These are phyloP conservation scores for Etheostoma cragini DNA, from an alignment of 2,113 vertebrate genomes.

Conservation along the genomic window DNA sequence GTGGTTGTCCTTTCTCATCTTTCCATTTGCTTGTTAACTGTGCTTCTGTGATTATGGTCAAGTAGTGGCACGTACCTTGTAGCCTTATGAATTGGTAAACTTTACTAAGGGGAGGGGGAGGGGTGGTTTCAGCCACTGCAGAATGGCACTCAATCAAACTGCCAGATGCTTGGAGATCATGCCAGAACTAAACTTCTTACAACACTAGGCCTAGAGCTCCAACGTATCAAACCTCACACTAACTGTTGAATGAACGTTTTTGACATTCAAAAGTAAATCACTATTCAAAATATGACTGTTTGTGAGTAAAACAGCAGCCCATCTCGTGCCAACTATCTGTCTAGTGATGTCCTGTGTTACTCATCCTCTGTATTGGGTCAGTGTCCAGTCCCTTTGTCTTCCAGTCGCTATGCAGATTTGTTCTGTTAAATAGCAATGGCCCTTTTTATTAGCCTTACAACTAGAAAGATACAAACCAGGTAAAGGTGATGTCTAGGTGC, in stretches of 20 bases:
- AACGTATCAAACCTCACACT: constrained; percentile 77
- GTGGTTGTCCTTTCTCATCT: constrained; percentile 61
- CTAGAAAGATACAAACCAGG: constrained; percentile 85
- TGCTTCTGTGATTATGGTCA: constrained; percentile 69
- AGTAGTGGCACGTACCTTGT: constrained; percentile 71
- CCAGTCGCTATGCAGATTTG: constrained; percentile 86
- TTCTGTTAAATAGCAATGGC: constrained; percentile 88
- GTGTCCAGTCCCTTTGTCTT: constrained; percentile 90
- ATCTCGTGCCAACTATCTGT: constrained; percentile 82
- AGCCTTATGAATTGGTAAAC: constrained; percentile 75
- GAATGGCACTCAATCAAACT: constrained; percentile 76
- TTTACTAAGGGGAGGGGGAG: constrained; percentile 15
- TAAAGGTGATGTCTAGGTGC: constrained; percentile 51
- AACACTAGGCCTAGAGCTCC: constrained; percentile 73
- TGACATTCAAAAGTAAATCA: constrained; percentile 59
- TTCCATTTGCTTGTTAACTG: constrained; percentile 66
- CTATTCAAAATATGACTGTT: constrained; percentile 57
- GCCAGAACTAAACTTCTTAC: constrained; percentile 66
- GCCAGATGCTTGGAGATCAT: constrained; percentile 78
- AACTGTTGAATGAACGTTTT: constrained; percentile 66
- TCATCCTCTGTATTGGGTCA: constrained; percentile 79
- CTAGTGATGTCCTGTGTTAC: constrained; percentile 73
- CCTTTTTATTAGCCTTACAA: constrained; percentile 93
- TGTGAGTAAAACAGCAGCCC: constrained; percentile 69
- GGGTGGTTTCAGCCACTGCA: constrained; percentile 65